These are phyloP conservation scores for Cephus sareptanus DNA, from an alignment of 2,888 invertebrate species.

Conservation along the genomic window DNA sequence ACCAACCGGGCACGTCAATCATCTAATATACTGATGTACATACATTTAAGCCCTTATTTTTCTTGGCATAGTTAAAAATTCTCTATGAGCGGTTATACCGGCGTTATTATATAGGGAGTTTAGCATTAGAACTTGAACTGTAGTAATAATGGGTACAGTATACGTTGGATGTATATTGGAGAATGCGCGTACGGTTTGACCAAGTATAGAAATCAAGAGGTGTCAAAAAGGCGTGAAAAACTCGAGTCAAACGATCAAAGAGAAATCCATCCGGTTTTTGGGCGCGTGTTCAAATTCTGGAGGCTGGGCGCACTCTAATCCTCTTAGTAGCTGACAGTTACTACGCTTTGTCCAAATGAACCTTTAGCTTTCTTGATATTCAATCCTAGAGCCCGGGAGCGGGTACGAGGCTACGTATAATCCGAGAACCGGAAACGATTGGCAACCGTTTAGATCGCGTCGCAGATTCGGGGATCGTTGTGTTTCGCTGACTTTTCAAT, in stretches of 20 bases:
- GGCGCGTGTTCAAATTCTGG: constrained; percentile 29
- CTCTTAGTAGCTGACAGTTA: constrained; percentile 41
- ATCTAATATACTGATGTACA: background rate
- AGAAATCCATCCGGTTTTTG: constrained; percentile 34
- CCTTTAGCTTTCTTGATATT: constrained; percentile 15
- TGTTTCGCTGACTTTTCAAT: background rate
- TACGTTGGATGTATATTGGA: background rate
- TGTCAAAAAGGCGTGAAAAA: constrained; percentile 49
- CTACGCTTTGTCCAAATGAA: constrained; percentile 1
- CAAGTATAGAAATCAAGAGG: constrained; percentile 4
- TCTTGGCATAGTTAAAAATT: background rate
- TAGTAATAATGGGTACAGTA: background rate
- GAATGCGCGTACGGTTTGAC: background rate
- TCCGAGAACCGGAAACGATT: constrained; percentile 67
- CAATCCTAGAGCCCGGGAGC: constrained; percentile 10
- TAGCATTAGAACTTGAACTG: background rate
- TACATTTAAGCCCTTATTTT: background rate
- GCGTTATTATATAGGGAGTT: background rate
- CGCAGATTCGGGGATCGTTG: background rate
- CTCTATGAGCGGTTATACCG: background rate
- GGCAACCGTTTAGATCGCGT: constrained; percentile 65
- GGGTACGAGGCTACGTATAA: constrained; percentile 43
- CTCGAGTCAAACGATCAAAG: constrained; percentile 27
- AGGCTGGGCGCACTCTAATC: constrained; percentile 43
- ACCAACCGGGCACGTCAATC: background rate